Percentiles rank a stretch among this genome's conserved stretches.
Conservation (phyloP, 2,888 invertebrate genomes). For the Lasioglossum villosulum region DNA sequence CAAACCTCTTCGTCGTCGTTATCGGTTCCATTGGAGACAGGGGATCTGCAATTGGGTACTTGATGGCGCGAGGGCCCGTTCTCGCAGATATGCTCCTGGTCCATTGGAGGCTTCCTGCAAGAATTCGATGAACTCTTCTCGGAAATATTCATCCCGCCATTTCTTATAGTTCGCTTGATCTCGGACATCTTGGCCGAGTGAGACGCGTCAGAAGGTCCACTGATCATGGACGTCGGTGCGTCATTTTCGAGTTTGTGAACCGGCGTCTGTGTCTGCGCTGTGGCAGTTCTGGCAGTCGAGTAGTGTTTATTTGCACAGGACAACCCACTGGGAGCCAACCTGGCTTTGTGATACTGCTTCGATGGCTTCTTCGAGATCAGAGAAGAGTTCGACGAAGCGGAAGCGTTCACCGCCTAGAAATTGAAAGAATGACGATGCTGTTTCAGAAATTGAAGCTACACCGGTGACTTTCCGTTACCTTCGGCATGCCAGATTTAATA, state of each 20-base stretch:
- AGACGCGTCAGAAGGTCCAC: conserved; percentile 28
- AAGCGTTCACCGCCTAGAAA: conserved; percentile 56
- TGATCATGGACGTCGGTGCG: neutral
- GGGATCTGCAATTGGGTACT: conserved; percentile 44
- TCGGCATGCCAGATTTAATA: conserved; percentile 88
- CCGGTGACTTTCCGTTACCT: conserved; percentile 82
- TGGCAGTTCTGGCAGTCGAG: conserved; percentile 15
- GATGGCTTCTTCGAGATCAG: conserved; percentile 38
- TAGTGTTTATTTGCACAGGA: conserved; percentile 36
- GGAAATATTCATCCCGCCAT: conserved; percentile 13
- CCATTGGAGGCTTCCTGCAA: neutral
- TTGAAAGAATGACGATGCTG: neutral
- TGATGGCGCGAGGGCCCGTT: conserved; percentile 28
- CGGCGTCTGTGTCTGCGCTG: conserved; percentile 25
- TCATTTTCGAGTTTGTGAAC: conserved; percentile 42
- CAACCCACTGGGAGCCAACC: neutral
- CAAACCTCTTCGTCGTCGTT: conserved; percentile 58
- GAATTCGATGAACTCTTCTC: neutral
- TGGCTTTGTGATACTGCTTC: conserved; percentile 40
- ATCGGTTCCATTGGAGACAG: conserved; percentile 37
- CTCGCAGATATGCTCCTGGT: conserved; percentile 37
- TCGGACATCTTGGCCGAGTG: conserved; percentile 33
- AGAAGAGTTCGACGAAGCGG: conserved; percentile 49
- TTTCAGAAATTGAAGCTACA: conserved; percentile 1
- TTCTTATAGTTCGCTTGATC: conserved; percentile 20